phyloP scores from a whole-genome alignment of 2,113 vertebrate species.

The Syngnathoides biaculeatus region DNA sequence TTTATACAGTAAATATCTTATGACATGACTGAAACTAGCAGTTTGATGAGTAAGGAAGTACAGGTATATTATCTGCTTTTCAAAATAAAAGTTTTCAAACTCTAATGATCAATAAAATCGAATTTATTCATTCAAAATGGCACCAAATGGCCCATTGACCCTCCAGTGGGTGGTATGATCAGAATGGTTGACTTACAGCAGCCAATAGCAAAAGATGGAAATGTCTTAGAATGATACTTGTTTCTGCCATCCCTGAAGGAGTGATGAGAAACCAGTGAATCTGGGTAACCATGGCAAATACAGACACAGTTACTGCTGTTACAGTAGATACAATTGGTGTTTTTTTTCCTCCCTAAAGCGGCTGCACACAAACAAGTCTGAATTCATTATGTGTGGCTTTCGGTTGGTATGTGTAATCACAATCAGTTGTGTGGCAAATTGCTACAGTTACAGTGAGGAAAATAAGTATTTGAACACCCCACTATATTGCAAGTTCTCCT shows the following conservation, averaged over 20 bases:
- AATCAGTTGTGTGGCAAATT: neutral
- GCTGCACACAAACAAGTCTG: neutral
- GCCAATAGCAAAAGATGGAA: conserved; percentile 5
- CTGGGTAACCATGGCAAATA: conserved; percentile 52
- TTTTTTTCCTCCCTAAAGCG: neutral
- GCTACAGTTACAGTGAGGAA: too few species aligned
- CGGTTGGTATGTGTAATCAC: neutral
- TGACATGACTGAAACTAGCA: too few species aligned
- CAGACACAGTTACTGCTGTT: conserved; percentile 42
- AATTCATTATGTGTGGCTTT: neutral
- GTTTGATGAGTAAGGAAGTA: too few species aligned
- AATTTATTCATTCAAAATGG: too few species aligned
- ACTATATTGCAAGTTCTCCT: too few species aligned
- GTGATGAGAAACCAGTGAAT: conserved; percentile 37
- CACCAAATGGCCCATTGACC: too few species aligned
- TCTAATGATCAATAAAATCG: too few species aligned
- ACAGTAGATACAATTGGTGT: conserved; percentile 16
- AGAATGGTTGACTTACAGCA: conserved; percentile 38
- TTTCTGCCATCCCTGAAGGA: conserved; percentile 27
- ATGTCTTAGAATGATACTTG: conserved; percentile 30
- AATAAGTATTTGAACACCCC: too few species aligned
- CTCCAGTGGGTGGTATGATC: conserved; percentile 21
- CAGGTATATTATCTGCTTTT: too few species aligned
- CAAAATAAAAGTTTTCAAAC: too few species aligned
- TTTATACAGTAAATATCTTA: too few species aligned